Evolutionary conservation across 2,113 vertebrate genomes (phyloP).

Genomic region (Chloropsis cyanopogon): DNA sequence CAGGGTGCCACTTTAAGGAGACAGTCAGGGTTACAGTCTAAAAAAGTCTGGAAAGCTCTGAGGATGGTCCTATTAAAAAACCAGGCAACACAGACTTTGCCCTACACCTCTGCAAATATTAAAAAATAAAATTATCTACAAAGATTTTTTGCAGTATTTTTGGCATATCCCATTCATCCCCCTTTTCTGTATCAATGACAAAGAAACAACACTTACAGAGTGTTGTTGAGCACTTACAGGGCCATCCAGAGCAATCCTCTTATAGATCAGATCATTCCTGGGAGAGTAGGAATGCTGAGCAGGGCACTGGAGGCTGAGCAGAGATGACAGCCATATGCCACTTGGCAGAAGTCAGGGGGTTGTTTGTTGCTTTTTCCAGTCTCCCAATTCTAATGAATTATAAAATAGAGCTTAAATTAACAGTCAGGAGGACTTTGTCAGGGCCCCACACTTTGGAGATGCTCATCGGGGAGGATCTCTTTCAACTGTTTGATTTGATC

Average conservation of each 20-base stretch:
- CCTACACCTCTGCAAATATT: background rate
- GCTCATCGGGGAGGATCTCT: constrained; percentile 18
- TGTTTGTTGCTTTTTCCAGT: constrained; percentile 27
- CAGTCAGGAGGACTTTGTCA: constrained; percentile 35
- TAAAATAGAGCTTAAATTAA: constrained; percentile 57
- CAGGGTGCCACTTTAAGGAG: background rate
- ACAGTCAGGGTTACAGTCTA: background rate
- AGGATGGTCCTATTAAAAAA: accelerated
- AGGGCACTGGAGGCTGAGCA: constrained; percentile 20
- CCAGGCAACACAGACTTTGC: background rate
- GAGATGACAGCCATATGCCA: constrained; percentile 57
- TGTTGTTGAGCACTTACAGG: background rate
- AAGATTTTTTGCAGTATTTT: background rate
- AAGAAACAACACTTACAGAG: background rate
- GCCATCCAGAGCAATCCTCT: background rate
- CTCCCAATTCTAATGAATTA: constrained; percentile 54
- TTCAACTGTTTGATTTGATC: constrained; percentile 49
- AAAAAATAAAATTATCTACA: background rate
- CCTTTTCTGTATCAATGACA: background rate
- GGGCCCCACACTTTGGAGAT: background rate
- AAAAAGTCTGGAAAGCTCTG: background rate
- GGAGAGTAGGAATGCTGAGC: background rate
- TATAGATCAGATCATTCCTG: background rate
- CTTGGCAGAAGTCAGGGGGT: constrained; percentile 7
- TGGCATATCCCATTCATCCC: background rate